Percentiles rank a stretch among this genome's conserved stretches.
Evolutionary conservation across 2,888 invertebrate species (phyloP).

Genomic region (Hartigia nigra): DNA sequence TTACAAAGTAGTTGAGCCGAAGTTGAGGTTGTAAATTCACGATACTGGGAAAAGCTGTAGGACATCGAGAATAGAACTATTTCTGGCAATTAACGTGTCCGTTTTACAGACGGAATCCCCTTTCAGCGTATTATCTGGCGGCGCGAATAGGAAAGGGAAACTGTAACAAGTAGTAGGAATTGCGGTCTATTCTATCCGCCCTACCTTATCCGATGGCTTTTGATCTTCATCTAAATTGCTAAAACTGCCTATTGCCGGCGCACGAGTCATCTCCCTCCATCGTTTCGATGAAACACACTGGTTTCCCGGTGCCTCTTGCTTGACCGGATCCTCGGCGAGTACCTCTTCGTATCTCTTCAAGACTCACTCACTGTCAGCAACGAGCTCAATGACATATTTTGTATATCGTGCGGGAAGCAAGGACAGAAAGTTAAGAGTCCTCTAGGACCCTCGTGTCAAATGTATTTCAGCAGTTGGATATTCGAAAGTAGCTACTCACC

Average conservation of each 20-base stretch:
- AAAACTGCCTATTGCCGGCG: slow-evolving; percentile 19
- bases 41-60: not conserved
- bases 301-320: not conserved
- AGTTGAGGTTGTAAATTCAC: not conserved
- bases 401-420: no score
- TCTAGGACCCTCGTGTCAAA: slow-evolving; percentile 8
- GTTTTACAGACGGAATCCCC: not conserved
- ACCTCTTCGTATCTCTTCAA: not conserved
- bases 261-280: not conserved
- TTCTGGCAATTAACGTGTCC: not conserved
- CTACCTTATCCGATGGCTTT: slow-evolving; percentile 43
- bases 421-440: slow-evolving; percentile 13
- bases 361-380: not conserved
- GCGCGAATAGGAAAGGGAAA: not conserved
- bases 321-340: not conserved
- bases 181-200: not conserved
- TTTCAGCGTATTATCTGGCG: not conserved
- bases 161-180: not conserved
- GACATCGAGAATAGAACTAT: not conserved
- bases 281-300: not conserved
- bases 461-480: slow-evolving; percentile 22
- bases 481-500: slow-evolving; percentile 70
- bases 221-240: slow-evolving; percentile 49
- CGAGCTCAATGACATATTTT: not conserved
- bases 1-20: not conserved